Evolutionary conservation across 2,888 invertebrate species (phyloP).

Genomic region (Encarsia formosa): DNA sequence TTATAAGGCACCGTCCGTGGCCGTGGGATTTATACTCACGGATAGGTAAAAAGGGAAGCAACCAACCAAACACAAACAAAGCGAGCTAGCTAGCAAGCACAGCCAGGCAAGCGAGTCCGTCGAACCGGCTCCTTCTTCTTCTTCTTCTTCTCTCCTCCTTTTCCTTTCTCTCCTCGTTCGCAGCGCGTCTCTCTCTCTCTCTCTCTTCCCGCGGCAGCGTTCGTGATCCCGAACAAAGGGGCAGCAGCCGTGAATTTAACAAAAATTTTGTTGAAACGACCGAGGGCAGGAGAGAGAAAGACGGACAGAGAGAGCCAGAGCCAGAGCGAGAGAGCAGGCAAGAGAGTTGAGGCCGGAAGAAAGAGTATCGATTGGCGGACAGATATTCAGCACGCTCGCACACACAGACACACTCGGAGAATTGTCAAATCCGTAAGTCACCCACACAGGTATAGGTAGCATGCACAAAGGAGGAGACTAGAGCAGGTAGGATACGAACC

Average conservation of each 20-base stretch:
- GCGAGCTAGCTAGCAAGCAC: not conserved
- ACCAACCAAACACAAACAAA: not conserved
- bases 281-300: not conserved
- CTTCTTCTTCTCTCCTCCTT: constrained; percentile 3
- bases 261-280: not conserved
- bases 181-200: not conserved
- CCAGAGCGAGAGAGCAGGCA: not conserved
- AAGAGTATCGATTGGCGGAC: no score
- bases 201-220: not conserved
- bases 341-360: no score
- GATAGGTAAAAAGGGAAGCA: constrained; percentile 8
- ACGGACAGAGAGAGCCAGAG: constrained; percentile 1
- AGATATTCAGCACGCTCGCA: no score
- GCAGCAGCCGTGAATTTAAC: not conserved
- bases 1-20: no score
- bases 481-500: no score
- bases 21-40: no score
- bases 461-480: no score
- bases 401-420: no score
- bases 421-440: no score
- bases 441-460: no score
- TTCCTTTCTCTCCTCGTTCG: not conserved
- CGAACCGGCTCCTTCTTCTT: not conserved
- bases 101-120: not conserved
- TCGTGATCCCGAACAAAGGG: not conserved